Percentiles rank a stretch among this genome's conserved stretches.
Conservation (phyloP, 2,888 invertebrate species). For the Drosophila conformis region DNA sequence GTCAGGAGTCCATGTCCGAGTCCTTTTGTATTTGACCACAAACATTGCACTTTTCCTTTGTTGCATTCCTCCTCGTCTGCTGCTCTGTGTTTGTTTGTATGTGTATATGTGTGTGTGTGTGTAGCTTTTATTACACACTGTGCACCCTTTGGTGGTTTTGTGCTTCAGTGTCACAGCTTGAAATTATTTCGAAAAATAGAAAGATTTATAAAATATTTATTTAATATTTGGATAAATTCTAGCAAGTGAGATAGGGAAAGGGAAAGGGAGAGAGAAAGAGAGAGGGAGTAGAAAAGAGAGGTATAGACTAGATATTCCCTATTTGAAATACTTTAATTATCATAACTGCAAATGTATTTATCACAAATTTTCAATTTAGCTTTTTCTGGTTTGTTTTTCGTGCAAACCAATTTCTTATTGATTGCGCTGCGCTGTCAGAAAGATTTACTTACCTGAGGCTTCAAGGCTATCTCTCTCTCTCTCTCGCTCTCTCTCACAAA, state of each 20-base stretch:
- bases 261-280: neutral
- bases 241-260: too few species aligned
- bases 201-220: slow-evolving; percentile 29
- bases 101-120: slow-evolving; percentile 2
- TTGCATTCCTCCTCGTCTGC: slow-evolving; percentile 55
- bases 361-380: too few species aligned
- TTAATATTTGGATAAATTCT: slow-evolving; percentile 10
- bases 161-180: neutral
- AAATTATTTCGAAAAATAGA: neutral
- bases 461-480: neutral
- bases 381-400: slow-evolving; percentile 8
- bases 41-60: slow-evolving; percentile 69
- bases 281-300: neutral
- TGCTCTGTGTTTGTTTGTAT: neutral
- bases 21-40: slow-evolving; percentile 68
- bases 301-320: neutral
- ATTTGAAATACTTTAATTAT: neutral
- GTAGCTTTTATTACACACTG: slow-evolving; percentile 41
- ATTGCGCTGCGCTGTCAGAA: slow-evolving; percentile 37
- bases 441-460: slow-evolving; percentile 21
- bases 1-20: slow-evolving; percentile 6
- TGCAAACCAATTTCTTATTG: slow-evolving; percentile 61
- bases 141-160: neutral
- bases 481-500: neutral
- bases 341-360: neutral